Conservation (phyloP, 92 coral and sea anemone species). For the Heliopora coerulea region DNA sequence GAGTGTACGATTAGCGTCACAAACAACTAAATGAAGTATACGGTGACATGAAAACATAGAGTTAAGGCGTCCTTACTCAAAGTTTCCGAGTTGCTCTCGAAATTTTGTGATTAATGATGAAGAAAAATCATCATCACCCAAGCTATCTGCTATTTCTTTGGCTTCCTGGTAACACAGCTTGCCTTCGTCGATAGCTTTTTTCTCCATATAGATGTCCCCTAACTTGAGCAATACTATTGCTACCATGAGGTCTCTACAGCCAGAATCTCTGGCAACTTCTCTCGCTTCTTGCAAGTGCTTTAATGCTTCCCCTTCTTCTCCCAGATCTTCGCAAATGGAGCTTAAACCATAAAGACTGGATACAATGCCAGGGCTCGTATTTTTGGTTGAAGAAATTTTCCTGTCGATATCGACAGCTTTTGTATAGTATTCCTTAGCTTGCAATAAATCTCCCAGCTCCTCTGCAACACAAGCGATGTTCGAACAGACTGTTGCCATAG, state of each 20-base stretch:
- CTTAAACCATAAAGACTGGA: constrained; percentile 13
- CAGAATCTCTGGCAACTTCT: not conserved
- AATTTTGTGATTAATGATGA: no score
- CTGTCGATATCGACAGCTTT: constrained; percentile 25
- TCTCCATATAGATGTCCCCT: constrained; percentile 36
- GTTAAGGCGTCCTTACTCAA: no score
- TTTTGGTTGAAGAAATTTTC: constrained; percentile 3
- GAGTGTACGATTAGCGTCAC: no score
- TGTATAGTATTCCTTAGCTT: constrained; percentile 16
- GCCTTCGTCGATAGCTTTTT: constrained; percentile 41
- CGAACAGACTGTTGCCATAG: constrained; percentile 6
- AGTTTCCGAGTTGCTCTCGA: no score
- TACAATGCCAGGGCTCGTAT: not conserved
- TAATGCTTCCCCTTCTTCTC: constrained; percentile 3
- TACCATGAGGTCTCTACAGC: constrained; percentile 52
- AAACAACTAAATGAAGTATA: no score
- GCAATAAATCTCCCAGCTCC: constrained; percentile 1
- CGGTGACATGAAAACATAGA: no score
- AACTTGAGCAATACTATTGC: constrained; percentile 35
- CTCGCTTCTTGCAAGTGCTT: constrained; percentile 31
- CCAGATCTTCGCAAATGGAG: constrained; percentile 18
- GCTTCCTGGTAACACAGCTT: not conserved
- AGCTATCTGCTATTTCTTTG: no score
- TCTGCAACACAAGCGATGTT: constrained; percentile 17
- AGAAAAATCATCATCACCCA: no score